Evolutionary conservation across 2,797 vertebrate species (phyloP), one percentile per base, ranked within the genome.

Genomic region (Fundulus diaphanus): DNA sequence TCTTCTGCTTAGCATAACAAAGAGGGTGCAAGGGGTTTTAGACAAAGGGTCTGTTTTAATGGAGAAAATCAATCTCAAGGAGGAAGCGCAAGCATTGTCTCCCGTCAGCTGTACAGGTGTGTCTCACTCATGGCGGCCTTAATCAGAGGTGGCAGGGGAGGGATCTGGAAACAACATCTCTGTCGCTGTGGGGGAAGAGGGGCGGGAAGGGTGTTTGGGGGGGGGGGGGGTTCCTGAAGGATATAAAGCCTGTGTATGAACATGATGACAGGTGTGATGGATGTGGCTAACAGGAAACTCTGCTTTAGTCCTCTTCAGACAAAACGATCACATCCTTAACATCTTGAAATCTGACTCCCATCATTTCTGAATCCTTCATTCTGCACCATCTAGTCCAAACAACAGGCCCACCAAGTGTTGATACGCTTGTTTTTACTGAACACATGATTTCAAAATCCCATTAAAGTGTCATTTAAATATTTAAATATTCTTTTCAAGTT

Each of bases 1-100:
- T 93, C 92, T 92, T 91, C 90, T 95, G 91, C 96, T 99, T 98
- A 97, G 96, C 97, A 98, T 99, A 96, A 99, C 96, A 99, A 97
- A 97, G 94, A 92, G 92, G 87, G 87, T 85, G 89, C 83, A 87
- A 86, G 88, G 59, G 80, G 84, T 91, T 96, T 96, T 96, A 96
- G 96, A 96, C 96, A 96, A 97, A 96, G 96, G 93, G 92, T 85
- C 93, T 90, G 92, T 94, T 96, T 96, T 96, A 96, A 96, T 95
- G 95, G 92, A 93, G 89, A 90, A 96, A 96, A 96, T 94, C 90
- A 92, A 95, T 96, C 95, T 95, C 94, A 85, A 92, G 83, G 87
- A 91, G 94, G 96, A 96, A 90, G 92, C 91, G 77, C 66, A 20
- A 2, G 87, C 86, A 95, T 95, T 96, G 95, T 96, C 91, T 90